phyloP scores from a whole-genome alignment of 2,888 invertebrate species.

The Blastobasis adustella region DNA sequence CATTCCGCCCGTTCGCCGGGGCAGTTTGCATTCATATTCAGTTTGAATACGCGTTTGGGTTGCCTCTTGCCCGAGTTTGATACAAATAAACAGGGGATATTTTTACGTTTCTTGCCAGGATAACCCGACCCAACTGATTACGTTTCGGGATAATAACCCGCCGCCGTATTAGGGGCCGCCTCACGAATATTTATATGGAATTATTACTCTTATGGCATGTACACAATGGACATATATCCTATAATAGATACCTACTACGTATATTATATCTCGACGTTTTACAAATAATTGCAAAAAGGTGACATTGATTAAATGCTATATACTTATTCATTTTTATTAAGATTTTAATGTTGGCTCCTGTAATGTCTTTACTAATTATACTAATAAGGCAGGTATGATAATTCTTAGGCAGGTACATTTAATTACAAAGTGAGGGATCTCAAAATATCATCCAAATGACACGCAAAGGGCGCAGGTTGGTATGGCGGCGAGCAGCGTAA shows the following conservation, averaged over 20 bases:
- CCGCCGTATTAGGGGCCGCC: constrained; percentile 42
- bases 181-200: constrained; percentile 53
- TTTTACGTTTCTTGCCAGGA: constrained; percentile 67
- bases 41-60: constrained; percentile 72
- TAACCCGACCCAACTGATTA: constrained; percentile 72
- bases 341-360: too few species aligned
- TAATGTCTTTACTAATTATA: too few species aligned
- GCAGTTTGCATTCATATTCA: constrained; percentile 75
- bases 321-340: too few species aligned
- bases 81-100: constrained; percentile 74
- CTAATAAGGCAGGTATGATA: constrained; percentile 1
- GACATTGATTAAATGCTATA: too few species aligned
- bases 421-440: constrained; percentile 47
- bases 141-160: constrained; percentile 63
- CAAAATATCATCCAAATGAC: constrained; percentile 54
- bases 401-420: constrained; percentile 43
- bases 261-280: too few species aligned
- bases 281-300: too few species aligned
- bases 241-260: too few species aligned
- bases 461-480: constrained; percentile 47
- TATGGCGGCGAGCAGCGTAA: constrained; percentile 30
- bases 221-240: too few species aligned
- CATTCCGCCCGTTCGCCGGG: constrained; percentile 67
- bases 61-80: constrained; percentile 66
- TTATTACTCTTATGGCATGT: constrained; percentile 25